A percentile compares a stretch with the other conserved stretches of the same genome.
These are phyloP conservation scores for Apis laboriosa DNA, from an alignment of 1,140 invertebrate genomes.

Conservation along the genomic window DNA sequence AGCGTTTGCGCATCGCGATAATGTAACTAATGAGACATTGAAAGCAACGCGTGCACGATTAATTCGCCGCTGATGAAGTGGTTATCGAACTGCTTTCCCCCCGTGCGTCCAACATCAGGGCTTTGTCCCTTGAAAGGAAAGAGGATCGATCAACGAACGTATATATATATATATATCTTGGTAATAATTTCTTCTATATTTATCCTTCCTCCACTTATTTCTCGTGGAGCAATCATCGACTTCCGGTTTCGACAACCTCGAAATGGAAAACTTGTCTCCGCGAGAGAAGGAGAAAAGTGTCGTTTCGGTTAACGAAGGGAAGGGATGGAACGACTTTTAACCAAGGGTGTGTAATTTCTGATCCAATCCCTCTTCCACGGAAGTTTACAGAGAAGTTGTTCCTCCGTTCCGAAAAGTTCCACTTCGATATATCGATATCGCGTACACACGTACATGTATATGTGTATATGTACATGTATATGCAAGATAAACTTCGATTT, in stretches of 20 bases:
- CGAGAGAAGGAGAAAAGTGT: neutral
- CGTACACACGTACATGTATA: no score
- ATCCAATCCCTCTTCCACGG: no score
- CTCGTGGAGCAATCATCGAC: no score
- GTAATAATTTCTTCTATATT: no score
- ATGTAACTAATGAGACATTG: constrained; percentile 49
- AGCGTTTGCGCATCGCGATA: constrained; percentile 11
- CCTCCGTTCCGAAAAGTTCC: constrained; percentile 12
- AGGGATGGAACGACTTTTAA: neutral
- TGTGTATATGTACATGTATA: no score
- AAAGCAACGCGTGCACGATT: constrained; percentile 37
- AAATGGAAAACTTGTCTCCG: neutral
- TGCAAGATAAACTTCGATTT: constrained; percentile 25
- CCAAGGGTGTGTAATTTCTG: neutral
- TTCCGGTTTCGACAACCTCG: no score
- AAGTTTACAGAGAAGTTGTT: neutral
- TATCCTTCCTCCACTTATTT: no score
- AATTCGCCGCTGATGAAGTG: constrained; percentile 42
- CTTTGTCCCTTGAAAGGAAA: no score
- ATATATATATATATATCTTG: no score
- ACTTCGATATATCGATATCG: no score
- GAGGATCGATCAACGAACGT: no score
- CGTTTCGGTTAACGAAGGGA: neutral
- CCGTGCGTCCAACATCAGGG: no score
- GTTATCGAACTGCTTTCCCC: constrained; percentile 1